Base-by-base conservation (phyloP, 1,140 invertebrate species). In the Akabosia matsudoensis region DNA sequence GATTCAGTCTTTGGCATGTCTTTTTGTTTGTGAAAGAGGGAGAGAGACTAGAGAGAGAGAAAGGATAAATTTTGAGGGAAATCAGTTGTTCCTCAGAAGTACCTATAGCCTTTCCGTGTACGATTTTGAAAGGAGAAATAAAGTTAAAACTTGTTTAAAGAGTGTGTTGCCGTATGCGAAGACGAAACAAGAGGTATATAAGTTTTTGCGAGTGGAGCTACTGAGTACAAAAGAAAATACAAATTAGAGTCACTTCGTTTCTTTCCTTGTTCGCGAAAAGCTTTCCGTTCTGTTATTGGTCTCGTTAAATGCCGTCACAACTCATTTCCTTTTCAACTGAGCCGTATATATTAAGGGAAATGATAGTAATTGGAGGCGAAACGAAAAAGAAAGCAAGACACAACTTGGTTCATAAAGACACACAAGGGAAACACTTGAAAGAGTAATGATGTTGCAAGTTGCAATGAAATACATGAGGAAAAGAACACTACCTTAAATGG, bases 271-370 rank as follows among this genome's bases (percentile, higher is more conserved):
- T 24, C 24, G 31, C 28, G 30, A 67, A 14, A 67, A 22, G 54
- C 24, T 61, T 61, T n/a, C n/a, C 54, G 24, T 24, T 61, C 4
- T 61, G 24, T 31, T 10, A n/a, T 30, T 67, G 26, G 10, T n/a
- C 22, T n/a, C 28, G 61, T 67, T 67, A 67, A 61, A 67, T 67
- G 61, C 28, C 61, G 61, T 67, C 61, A 67, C 61, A 67, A 67
- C 61, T 67, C 61, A 67, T 67, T 67, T 67, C 61, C 61, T 28
- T 67, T 67, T 30, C 61, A 67, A 67, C 3, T 67, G 61, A 67
- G 22, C 61, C 61, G 31, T 67, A 30, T 7, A 67, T 67, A 67
- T 67, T 67, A 67, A 67, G 30, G 61, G 24, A 67, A 67, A 67
- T 67, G 54, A 61, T 61, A 67, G 31, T 67, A 67, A 67, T 67